Evolutionary conservation across 2,113 vertebrate species (phyloP), one percentile per base, ranked within the genome.

Genomic region (Loxodonta africana): DNA sequence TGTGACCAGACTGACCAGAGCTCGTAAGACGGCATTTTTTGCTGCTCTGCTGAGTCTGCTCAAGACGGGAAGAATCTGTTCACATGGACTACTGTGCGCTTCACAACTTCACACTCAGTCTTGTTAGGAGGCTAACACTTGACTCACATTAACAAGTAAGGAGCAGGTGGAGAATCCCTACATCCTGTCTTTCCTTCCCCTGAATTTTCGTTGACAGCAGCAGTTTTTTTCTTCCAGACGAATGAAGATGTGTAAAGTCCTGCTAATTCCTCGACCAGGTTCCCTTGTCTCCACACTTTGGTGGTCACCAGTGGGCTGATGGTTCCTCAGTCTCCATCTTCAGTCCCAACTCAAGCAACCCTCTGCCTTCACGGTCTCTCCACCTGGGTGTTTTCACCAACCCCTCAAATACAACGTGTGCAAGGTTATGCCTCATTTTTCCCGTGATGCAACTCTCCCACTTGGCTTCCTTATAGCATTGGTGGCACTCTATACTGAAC

Each of bases 61-160:
- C 28, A 26, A 87, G 84, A 90, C 78, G 93, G 67, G 46, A 78
- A 96, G 96, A 95, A 48, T 71, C 92, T 97, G 85, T 93, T 97
- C 95, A 88, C 91, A 77, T 69, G 81, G 97, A 94, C 95, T 88
- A 84, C 91, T 90, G 93, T 95, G 86, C 86, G 93, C 30, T 97
- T 78, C 65, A 96, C 83, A 97, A 9, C 94, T 95, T 95, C 84
- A 94, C 92, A 87, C 88, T 5, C 48, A 17, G 4, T 73, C 69
- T 46, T 93, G 93, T 91, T 33, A 5, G 69, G 96, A 97, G 90
- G 83, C 20, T 57, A 90, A 80, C 71, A 15, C 46, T 87, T 90
- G 62, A 25, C 63, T 74, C 10, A 3, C 21, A 23, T 76, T 76
- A 74, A 37, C 26, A 83, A 63, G 88, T 60, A 85, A 77, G 41